Evolutionary conservation across 1,140 invertebrate species (phyloP), one percentile per base, ranked within the genome.

Genomic region (Drosophila pectinifera): DNA sequence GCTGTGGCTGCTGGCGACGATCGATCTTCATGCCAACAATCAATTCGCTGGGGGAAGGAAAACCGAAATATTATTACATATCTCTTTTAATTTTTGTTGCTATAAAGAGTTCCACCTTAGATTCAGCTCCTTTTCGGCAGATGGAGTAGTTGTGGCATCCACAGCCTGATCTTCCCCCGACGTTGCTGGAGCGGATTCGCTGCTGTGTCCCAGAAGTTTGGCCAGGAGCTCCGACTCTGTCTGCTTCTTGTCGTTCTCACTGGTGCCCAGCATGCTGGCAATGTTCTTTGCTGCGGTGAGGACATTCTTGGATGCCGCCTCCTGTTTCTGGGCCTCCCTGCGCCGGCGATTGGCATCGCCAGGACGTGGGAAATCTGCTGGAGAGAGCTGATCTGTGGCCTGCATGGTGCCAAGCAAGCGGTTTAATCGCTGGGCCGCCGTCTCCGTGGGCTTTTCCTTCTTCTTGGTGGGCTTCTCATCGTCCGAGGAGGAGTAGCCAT

Each of bases 21-120:
- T 96, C 95, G 39, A 96, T 94, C 92, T 96, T 96, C 95, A 96
- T 96, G 22, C 94, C 95, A 46, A 94, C 93, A 77, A 96, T 93
- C 18, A 96, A 84, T 42, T 96, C 94, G 93, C 95, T 96, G 86
- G 69, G 94, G 93, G 31, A 34, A 11, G 8, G 24, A 3, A 24
- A 14, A 7, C 3, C 1, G 2, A 49, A 36, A 13, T 14, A 14
- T n/a, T 18, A 28, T 54, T 20, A 5, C 1, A 3, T 20, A 20
- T 1, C 3, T n/a, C 3, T 22, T 11, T 1, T 54, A 41, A 18
- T 13, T 22, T 36, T 14, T 38, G 36, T 38, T 5, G 1, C n/a
- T 8, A n/a, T 10, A 73, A 59, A 63, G 48, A 64, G 54, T 48
- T 51, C 58, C 68, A 83, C 75, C 90, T 90, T 36, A 91, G 59